Conservation (phyloP, 2,888 invertebrate species). For the Pseudoips prasinana region DNA sequence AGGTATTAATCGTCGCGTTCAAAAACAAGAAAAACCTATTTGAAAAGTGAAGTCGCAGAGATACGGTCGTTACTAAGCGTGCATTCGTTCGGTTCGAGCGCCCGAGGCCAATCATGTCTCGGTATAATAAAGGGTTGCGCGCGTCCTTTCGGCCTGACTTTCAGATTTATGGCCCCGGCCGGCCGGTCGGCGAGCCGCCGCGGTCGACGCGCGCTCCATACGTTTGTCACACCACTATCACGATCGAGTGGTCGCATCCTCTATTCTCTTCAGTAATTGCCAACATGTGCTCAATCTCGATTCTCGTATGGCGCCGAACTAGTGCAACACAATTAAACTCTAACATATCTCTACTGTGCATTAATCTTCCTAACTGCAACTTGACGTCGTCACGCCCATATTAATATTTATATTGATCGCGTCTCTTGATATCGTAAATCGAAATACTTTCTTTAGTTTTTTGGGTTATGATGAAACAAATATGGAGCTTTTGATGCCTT, state of each 20-base stretch:
- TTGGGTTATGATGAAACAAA: slow-evolving; percentile 23
- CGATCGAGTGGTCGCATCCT: slow-evolving; percentile 45
- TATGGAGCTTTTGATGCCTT: slow-evolving; percentile 23
- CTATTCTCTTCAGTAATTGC: slow-evolving; percentile 51
- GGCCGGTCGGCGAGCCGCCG: slow-evolving; percentile 50
- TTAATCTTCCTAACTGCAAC: slow-evolving; percentile 59
- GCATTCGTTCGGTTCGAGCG: slow-evolving; percentile 67
- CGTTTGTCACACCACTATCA: slow-evolving; percentile 72
- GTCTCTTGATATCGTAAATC: slow-evolving; percentile 42
- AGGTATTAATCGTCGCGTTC: slow-evolving; percentile 41
- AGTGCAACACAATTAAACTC: slow-evolving; percentile 35
- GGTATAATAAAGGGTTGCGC: slow-evolving; percentile 76
- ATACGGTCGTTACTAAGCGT: slow-evolving; percentile 68
- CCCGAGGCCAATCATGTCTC: slow-evolving; percentile 78
- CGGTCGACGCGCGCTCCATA: slow-evolving; percentile 54
- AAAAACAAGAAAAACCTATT: slow-evolving; percentile 46
- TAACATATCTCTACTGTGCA: slow-evolving; percentile 29
- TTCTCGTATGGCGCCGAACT: slow-evolving; percentile 6
- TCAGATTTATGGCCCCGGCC: slow-evolving; percentile 65
- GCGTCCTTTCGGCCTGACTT: slow-evolving; percentile 62
- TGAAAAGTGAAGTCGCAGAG: slow-evolving; percentile 57
- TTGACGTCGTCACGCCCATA: slow-evolving; percentile 61
- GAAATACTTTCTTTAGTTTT: slow-evolving; percentile 33
- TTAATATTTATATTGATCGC: slow-evolving; percentile 70
- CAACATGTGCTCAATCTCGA: slow-evolving; percentile 41